phyloP scores from a whole-genome alignment of 1,140 invertebrate genomes.

The Thaumetopoea pityocampa region DNA sequence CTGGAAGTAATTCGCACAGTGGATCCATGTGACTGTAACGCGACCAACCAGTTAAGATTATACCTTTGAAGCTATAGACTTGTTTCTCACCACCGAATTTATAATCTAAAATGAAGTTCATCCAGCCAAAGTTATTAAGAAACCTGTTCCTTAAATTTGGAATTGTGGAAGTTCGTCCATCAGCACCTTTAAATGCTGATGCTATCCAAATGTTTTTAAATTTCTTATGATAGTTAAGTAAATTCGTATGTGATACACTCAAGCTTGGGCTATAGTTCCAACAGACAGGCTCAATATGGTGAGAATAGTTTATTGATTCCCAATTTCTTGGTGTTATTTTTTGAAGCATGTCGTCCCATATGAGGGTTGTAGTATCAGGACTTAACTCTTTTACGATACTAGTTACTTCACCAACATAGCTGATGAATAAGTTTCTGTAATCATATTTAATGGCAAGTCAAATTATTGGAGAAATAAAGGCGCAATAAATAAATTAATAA shows the following conservation, averaged over 20 bases:
- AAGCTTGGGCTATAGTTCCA: slow-evolving; percentile 81
- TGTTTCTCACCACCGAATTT: slow-evolving; percentile 43
- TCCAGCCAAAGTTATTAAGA: slow-evolving; percentile 55
- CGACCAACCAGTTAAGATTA: slow-evolving; percentile 88
- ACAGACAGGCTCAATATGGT: slow-evolving; percentile 90
- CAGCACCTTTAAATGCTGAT: slow-evolving; percentile 93
- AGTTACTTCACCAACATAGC: slow-evolving; percentile 81
- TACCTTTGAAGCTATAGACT: slow-evolving; percentile 50
- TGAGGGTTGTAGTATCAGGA: slow-evolving; percentile 83
- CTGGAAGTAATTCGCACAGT: slow-evolving; percentile 93
- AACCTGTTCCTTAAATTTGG: slow-evolving; percentile 66
- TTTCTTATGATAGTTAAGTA: slow-evolving; percentile 41
- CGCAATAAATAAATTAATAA: too few relatives aligned
- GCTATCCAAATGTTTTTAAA: slow-evolving; percentile 91
- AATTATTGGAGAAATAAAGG: too few relatives aligned
- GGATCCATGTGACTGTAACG: slow-evolving; percentile 93
- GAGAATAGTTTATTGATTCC: slow-evolving; percentile 77
- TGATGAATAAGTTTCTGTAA: slow-evolving; percentile 81
- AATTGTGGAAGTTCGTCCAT: slow-evolving; percentile 85
- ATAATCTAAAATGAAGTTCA: slow-evolving; percentile 43
- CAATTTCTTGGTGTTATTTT: slow-evolving; percentile 81
- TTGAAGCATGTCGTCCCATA: slow-evolving; percentile 97
- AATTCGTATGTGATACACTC: slow-evolving; percentile 28
- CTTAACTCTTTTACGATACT: slow-evolving; percentile 80
- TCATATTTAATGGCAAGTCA: slow-evolving; percentile 7